Percentiles rank a stretch among this genome's conserved stretches.
Evolutionary conservation across 2,113 vertebrate genomes (phyloP).

Genomic region (Triplophysa dalaica): DNA sequence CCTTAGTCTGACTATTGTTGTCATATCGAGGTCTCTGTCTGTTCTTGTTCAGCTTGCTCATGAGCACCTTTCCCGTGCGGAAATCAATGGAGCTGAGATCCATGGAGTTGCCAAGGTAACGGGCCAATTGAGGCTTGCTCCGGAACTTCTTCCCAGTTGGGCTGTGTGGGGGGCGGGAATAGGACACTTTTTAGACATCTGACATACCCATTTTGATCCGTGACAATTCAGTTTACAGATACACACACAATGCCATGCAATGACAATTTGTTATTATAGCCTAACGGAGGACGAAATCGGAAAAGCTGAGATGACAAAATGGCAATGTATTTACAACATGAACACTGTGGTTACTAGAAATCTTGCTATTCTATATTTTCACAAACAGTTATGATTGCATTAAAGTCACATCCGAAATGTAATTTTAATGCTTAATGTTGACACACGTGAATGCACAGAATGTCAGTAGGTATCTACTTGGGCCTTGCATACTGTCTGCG

Average conservation of each 20-base stretch:
- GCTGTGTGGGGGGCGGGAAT: slow-evolving; percentile 67
- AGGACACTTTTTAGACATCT: slow-evolving; percentile 37
- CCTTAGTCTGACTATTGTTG: slow-evolving; percentile 92
- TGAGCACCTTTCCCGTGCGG: slow-evolving; percentile 94
- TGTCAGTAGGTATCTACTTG: not conserved
- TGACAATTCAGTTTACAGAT: slow-evolving; percentile 34
- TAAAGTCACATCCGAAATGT: slow-evolving; percentile 14
- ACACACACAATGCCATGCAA: slow-evolving; percentile 41
- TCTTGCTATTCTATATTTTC: not conserved
- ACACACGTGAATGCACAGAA: not conserved
- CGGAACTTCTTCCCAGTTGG: slow-evolving; percentile 98
- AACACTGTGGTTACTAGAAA: slow-evolving; percentile 19
- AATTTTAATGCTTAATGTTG: not conserved
- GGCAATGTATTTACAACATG: slow-evolving; percentile 24
- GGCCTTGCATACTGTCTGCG: too few species aligned
- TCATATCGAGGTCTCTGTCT: slow-evolving; percentile 93
- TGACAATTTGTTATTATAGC: slow-evolving; percentile 48
- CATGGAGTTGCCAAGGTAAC: slow-evolving; percentile 97
- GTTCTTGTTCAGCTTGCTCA: slow-evolving; percentile 96
- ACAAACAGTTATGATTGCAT: not conserved
- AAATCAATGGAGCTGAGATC: slow-evolving; percentile 96
- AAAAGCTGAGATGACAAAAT: slow-evolving; percentile 19
- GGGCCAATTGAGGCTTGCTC: slow-evolving; percentile 96
- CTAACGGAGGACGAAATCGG: slow-evolving; percentile 6
- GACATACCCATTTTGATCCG: not conserved